phyloP scores from a whole-genome alignment of 2,888 invertebrate genomes.

The Pyrrhosoma nymphula region DNA sequence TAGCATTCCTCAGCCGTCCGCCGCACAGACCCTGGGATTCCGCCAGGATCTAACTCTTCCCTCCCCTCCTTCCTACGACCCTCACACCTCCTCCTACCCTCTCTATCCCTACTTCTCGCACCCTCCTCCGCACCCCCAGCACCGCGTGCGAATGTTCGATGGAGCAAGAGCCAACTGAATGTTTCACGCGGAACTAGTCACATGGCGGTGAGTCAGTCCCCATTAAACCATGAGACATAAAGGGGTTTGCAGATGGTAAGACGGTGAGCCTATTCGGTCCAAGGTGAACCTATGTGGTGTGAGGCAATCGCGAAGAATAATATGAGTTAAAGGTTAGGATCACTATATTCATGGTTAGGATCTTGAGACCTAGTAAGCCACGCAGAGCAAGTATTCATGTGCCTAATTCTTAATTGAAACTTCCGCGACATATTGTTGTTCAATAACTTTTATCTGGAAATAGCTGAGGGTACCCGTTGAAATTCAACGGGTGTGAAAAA shows the following conservation, averaged over 20 bases:
- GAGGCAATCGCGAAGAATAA: no score
- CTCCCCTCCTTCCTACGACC: not conserved
- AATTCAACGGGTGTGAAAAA: no score
- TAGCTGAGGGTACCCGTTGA: no score
- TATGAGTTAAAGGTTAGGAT: no score
- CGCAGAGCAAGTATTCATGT: no score
- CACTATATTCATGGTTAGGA: no score
- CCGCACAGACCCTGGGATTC: conserved; percentile 16
- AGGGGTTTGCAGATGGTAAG: not conserved
- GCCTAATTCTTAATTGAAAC: no score
- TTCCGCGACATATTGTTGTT: no score
- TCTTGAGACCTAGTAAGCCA: no score
- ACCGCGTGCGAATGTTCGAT: not conserved
- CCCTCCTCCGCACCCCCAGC: not conserved
- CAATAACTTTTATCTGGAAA: no score
- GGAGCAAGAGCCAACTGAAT: not conserved
- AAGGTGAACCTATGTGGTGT: no score
- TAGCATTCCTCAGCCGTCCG: conserved; percentile 9
- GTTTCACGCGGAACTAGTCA: not conserved
- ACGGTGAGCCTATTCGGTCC: no score
- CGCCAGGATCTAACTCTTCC: not conserved
- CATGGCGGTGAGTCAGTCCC: not conserved
- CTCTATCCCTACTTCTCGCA: not conserved
- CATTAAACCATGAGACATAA: not conserved
- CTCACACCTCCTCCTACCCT: not conserved